Conservation (phyloP, 2,113 vertebrate genomes). For the Lates calcarifer region DNA sequence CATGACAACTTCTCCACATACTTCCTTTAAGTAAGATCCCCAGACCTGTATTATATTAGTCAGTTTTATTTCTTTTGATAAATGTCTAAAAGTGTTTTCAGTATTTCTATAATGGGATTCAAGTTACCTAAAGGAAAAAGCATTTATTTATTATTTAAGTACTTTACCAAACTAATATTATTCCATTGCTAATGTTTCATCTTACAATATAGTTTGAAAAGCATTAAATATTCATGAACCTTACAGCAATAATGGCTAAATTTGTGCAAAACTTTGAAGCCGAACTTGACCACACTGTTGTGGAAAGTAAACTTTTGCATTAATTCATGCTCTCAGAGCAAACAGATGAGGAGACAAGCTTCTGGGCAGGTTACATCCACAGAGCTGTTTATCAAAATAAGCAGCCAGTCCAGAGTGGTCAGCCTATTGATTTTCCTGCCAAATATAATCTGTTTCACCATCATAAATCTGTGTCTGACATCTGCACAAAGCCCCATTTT, state of each 20-base stretch:
- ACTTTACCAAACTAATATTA: slow-evolving; percentile 8
- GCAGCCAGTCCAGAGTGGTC: slow-evolving; percentile 88
- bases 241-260: slow-evolving; percentile 33
- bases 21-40: slow-evolving; percentile 28
- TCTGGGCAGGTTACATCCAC: slow-evolving; percentile 87
- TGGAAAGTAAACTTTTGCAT: slow-evolving; percentile 84
- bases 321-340: slow-evolving; percentile 85
- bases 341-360: slow-evolving; percentile 82
- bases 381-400: slow-evolving; percentile 91
- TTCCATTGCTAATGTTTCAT: background rate
- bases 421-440: slow-evolving; percentile 91
- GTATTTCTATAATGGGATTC: slow-evolving; percentile 2
- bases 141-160: slow-evolving; percentile 18
- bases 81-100: slow-evolving; percentile 19
- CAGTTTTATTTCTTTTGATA: slow-evolving; percentile 29
- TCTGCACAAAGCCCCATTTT: slow-evolving; percentile 91
- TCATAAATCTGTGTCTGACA: slow-evolving; percentile 96
- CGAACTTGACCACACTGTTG: slow-evolving; percentile 77
- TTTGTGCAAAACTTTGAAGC: slow-evolving; percentile 82
- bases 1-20: slow-evolving; percentile 36
- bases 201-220: slow-evolving; percentile 4
- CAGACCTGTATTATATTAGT: slow-evolving; percentile 19
- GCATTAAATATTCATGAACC: slow-evolving; percentile 30
- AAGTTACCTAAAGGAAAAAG: slow-evolving; percentile 23
- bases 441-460: slow-evolving; percentile 93